Evolutionary conservation across 35 echinoderm and acorn worm genomes (phyloP).

Genomic region (Lytechinus variegatus): DNA sequence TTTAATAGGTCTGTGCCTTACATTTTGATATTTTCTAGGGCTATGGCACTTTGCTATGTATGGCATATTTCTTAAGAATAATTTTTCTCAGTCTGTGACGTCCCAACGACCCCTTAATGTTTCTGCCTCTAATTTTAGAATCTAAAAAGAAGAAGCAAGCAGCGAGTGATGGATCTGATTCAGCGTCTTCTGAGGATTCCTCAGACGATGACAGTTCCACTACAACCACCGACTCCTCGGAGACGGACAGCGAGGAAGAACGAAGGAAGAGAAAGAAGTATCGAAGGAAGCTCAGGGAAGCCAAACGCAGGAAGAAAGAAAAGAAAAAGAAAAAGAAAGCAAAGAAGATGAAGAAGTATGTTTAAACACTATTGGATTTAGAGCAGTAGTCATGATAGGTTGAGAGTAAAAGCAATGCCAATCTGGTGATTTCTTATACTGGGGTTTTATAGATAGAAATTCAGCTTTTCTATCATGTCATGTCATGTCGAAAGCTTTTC

Average conservation of each 20-base stretch:
- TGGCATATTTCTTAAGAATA: no score
- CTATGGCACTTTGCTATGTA: no score
- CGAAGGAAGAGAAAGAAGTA: conserved; percentile 74
- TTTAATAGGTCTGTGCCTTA: no score
- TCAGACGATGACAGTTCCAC: conserved; percentile 51
- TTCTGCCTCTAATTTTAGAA: not conserved
- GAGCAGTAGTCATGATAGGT: no score
- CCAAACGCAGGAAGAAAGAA: conserved; percentile 68
- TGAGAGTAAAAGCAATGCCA: not conserved
- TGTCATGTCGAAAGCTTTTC: no score
- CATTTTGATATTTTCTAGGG: no score
- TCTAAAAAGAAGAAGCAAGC: conserved; percentile 79
- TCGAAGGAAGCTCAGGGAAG: conserved; percentile 59
- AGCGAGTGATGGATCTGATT: conserved; percentile 54
- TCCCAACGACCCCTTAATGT: no score
- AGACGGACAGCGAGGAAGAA: conserved; percentile 80
- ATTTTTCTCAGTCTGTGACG: no score
- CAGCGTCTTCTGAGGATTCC: conserved; percentile 49
- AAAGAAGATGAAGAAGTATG: conserved; percentile 58
- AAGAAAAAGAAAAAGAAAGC: conserved; percentile 59
- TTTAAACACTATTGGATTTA: not conserved
- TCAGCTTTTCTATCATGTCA: not conserved
- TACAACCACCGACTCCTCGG: conserved; percentile 62
- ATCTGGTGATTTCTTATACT: not conserved
- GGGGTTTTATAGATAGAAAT: not conserved